These are phyloP conservation scores for Turnix velox DNA, from an alignment of 2,113 vertebrate species.

Conservation along the genomic window DNA sequence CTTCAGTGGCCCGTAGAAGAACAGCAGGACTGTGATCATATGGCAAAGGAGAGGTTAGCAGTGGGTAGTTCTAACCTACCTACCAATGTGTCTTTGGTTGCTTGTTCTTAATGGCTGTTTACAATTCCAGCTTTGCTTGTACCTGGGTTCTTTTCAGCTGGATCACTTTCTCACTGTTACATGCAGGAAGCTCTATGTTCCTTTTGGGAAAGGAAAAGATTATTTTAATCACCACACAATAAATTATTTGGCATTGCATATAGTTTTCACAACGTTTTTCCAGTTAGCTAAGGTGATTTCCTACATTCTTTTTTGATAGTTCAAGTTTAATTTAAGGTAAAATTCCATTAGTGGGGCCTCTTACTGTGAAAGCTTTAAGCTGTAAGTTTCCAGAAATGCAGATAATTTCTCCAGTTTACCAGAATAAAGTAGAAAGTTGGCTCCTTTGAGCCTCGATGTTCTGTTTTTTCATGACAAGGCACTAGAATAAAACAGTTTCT, in stretches of 20 bases:
- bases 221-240: not conserved
- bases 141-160: not conserved
- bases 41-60: not conserved
- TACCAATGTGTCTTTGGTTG: not conserved
- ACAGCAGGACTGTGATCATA: not conserved
- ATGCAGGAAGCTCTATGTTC: not conserved
- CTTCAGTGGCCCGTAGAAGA: not conserved
- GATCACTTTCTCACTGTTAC: not conserved
- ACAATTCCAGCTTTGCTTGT: not conserved
- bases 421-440: not conserved
- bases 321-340: not conserved
- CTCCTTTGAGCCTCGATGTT: not conserved
- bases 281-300: not conserved
- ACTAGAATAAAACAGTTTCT: not conserved
- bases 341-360: not conserved
- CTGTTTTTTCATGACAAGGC: not conserved
- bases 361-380: not conserved
- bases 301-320: not conserved
- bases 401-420: not conserved
- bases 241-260: not conserved
- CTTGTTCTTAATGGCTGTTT: not conserved
- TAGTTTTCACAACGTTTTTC: not conserved
- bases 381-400: not conserved
- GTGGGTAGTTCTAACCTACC: not conserved
- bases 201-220: not conserved